Conservation (phyloP, 2,797 vertebrate genomes). For the Propithecus perrieri region DNA sequence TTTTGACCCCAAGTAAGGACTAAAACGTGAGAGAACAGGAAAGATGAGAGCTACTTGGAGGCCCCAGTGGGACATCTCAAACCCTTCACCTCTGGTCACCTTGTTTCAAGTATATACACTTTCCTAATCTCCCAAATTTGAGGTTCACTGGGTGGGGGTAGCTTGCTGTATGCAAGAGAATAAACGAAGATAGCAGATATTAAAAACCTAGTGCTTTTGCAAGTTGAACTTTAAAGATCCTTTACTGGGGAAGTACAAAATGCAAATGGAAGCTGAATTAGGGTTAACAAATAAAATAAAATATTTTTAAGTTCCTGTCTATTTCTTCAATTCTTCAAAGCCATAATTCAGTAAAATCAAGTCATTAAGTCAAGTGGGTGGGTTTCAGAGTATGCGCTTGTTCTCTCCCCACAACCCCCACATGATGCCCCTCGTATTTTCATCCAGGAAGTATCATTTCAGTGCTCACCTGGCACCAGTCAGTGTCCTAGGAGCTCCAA, state of each 20-base stretch:
- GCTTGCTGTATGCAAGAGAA: not conserved
- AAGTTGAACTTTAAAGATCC: not conserved
- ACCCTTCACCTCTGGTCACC: not conserved
- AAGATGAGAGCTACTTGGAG: not conserved
- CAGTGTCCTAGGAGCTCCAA: not conserved
- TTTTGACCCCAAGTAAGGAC: not conserved
- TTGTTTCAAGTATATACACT: not conserved
- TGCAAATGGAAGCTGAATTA: not conserved
- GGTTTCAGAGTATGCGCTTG: not conserved
- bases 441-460: not conserved
- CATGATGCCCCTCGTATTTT: not conserved
- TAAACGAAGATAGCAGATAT: not conserved
- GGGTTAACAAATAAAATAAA: constrained; percentile 17
- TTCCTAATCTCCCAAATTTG: not conserved
- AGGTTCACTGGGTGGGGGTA: not conserved
- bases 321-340: constrained; percentile 1
- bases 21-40: not conserved
- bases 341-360: not conserved
- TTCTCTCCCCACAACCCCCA: not conserved
- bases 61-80: not conserved
- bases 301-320: not conserved
- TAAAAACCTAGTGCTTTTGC: not conserved
- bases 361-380: not conserved
- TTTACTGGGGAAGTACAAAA: constrained; percentile 4
- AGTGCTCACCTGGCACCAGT: not conserved